phyloP scores from a whole-genome alignment of 2,113 vertebrate species.

The Pomatostomus ruficeps region DNA sequence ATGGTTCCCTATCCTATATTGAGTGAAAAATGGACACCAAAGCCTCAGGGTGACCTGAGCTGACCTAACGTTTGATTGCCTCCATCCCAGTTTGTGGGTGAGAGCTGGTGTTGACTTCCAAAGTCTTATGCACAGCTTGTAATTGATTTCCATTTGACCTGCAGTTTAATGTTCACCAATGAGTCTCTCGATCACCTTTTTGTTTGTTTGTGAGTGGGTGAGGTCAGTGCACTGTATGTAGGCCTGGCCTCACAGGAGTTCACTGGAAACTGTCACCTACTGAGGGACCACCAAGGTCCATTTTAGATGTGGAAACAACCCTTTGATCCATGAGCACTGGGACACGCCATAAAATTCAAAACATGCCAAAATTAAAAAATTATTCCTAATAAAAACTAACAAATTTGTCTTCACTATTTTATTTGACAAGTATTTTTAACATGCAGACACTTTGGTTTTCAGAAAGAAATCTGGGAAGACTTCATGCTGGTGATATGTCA shows the following conservation, averaged over 20 bases:
- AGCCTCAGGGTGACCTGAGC: conserved; percentile 49
- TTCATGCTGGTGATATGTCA: neutral
- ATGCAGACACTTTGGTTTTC: neutral
- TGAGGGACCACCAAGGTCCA: neutral
- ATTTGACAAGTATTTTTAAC: neutral
- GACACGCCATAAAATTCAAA: neutral
- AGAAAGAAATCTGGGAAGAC: neutral
- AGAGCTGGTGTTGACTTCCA: conserved; percentile 34
- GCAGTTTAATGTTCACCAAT: conserved; percentile 2
- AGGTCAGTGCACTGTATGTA: neutral
- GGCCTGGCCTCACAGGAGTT: neutral
- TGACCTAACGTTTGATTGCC: conserved; percentile 43
- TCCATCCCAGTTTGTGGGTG: neutral
- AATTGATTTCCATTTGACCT: conserved; percentile 63
- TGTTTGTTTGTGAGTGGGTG: neutral
- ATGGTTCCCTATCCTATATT: conserved; percentile 42
- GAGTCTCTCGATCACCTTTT: neutral
- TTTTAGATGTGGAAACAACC: neutral
- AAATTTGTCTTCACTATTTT: neutral
- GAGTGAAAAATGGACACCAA: conserved; percentile 53
- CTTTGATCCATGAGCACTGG: neutral
- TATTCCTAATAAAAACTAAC: neutral
- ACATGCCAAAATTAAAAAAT: neutral
- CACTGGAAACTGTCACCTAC: neutral
- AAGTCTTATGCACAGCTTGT: neutral